Conservation (phyloP, 1,140 invertebrate species). For the Oppia nitens region DNA sequence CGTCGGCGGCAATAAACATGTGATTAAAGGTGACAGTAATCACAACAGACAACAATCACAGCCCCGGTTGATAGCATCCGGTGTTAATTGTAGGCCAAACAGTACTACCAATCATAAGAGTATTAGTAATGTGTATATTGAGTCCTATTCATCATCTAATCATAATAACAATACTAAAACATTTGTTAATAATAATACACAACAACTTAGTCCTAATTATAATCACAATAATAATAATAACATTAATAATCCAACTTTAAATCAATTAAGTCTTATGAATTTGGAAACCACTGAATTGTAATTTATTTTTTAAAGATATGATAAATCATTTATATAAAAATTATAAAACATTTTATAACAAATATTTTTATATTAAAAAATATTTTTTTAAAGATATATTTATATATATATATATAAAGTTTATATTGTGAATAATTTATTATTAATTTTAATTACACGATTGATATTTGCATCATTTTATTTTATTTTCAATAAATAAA, state of each 20-base stretch:
- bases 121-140: conserved; percentile 11
- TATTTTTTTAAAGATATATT: no score
- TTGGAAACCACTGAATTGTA: conserved; percentile 19
- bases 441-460: no score
- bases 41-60: neutral
- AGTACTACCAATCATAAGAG: neutral
- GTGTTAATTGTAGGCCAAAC: neutral
- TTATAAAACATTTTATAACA: no score
- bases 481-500: no score
- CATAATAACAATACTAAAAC: conserved; percentile 1
- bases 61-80: neutral
- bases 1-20: neutral
- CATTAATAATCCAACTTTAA: neutral
- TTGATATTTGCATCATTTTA: no score
- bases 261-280: conserved; percentile 17
- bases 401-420: no score
- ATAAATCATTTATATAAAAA: no score
- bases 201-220: neutral
- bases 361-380: no score
- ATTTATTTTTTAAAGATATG: neutral
- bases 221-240: conserved; percentile 16
- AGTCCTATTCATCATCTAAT: conserved; percentile 8
- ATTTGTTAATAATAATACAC: neutral
- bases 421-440: no score
- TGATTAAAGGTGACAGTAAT: neutral